Conservation (phyloP, 1,140 invertebrate species). For the Polyergus mexicanus region DNA sequence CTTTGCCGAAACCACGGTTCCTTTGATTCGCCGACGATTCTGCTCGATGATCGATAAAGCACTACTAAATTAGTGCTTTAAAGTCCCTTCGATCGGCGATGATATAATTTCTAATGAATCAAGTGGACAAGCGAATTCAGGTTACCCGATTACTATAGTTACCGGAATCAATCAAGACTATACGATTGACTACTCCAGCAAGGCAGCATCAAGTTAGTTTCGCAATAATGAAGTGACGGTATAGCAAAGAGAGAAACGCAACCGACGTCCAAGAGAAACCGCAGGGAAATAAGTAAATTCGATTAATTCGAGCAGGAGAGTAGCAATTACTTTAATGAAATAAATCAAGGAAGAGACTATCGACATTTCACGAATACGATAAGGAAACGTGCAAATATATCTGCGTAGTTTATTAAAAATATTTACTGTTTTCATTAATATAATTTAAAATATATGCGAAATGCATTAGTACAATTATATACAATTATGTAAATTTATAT, state of each 20-base stretch:
- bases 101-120: constrained; percentile 65
- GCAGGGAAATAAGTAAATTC: constrained; percentile 27
- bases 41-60: constrained; percentile 41
- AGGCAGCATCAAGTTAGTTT: constrained; percentile 33
- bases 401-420: not conserved
- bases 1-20: constrained; percentile 8
- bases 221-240: constrained; percentile 26
- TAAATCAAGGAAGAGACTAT: not conserved
- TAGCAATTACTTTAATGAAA: not conserved
- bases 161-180: constrained; percentile 30
- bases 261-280: constrained; percentile 12
- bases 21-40: constrained; percentile 4
- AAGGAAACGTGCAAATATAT: not conserved
- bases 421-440: not conserved
- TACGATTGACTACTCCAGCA: constrained; percentile 4
- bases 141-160: constrained; percentile 30
- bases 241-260: constrained; percentile 9
- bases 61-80: constrained; percentile 58
- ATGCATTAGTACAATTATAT: not conserved
- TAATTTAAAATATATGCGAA: no score
- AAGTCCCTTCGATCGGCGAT: constrained; percentile 33
- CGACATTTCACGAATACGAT: not conserved
- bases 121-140: constrained; percentile 48
- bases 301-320: constrained; percentile 5
- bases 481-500: constrained; percentile 1